phyloP scores from a whole-genome alignment of 2,113 vertebrate genomes.

The Apodemus sylvaticus region DNA sequence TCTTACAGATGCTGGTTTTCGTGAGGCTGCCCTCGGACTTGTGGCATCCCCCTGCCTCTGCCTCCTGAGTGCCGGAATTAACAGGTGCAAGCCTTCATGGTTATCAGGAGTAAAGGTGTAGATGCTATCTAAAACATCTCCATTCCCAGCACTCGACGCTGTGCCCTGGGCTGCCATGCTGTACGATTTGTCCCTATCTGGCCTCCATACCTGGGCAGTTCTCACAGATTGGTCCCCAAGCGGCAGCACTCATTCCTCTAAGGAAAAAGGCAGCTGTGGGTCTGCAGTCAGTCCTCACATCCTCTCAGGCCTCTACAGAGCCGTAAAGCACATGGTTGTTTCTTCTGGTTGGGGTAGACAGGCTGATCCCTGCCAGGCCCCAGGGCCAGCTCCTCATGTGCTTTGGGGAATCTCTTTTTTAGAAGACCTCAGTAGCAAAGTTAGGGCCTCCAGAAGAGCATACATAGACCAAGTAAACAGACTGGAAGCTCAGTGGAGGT shows the following conservation, averaged over 20 bases:
- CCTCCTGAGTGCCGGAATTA: neutral
- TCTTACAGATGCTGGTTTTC: neutral
- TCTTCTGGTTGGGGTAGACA: neutral
- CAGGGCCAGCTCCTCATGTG: neutral
- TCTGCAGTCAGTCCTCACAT: neutral
- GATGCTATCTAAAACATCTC: neutral
- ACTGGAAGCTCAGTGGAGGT: neutral
- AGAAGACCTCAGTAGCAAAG: neutral
- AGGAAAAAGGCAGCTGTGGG: neutral
- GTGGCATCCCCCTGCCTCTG: neutral
- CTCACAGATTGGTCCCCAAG: neutral
- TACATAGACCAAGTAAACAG: neutral
- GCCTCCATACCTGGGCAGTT: neutral
- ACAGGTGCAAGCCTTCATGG: neutral
- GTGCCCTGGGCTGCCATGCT: neutral
- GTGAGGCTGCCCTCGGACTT: neutral
- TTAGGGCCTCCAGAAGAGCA: neutral
- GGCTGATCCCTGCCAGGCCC: neutral
- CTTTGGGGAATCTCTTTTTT: neutral
- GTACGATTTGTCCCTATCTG: neutral
- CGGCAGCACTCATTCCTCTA: neutral
- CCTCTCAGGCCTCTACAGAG: neutral
- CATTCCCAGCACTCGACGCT: too few species aligned
- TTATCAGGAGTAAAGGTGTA: neutral
- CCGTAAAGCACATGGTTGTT: neutral